phyloP scores from a whole-genome alignment of 2,113 vertebrate species.

The Rhinogobius similis region DNA sequence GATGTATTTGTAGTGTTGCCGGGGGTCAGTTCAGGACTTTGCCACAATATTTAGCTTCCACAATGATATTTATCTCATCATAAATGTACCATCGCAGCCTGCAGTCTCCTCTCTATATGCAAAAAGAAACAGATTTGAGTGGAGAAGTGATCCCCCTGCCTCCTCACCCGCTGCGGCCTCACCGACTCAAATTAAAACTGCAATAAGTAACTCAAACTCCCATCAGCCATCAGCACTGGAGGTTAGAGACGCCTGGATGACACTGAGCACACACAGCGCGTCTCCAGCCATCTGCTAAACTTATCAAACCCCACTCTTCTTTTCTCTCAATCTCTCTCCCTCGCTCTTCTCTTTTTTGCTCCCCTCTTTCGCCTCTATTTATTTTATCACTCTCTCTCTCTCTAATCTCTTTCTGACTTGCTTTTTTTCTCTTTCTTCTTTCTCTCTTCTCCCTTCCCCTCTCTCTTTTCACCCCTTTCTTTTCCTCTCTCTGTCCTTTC shows the following conservation, averaged over 20 bases:
- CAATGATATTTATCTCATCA: not conserved
- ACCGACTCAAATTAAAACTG: constrained; percentile 40
- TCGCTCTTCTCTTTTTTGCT: not conserved
- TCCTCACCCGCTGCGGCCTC: constrained; percentile 21
- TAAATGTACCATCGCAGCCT: not conserved
- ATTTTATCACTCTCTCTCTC: no score
- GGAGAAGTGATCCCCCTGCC: constrained; percentile 10
- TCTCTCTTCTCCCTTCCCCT: no score
- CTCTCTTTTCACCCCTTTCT: no score
- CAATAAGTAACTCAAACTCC: constrained; percentile 37
- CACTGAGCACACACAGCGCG: constrained; percentile 11
- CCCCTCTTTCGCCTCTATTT: not conserved
- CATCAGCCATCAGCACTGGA: constrained; percentile 34
- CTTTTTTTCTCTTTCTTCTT: no score
- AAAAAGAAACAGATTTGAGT: constrained; percentile 6
- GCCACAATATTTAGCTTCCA: not conserved
- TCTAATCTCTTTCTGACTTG: not conserved
- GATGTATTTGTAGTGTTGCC: not conserved
- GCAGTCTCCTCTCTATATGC: not conserved
- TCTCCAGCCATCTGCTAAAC: constrained; percentile 74
- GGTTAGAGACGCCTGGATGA: constrained; percentile 18
- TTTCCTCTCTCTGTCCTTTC: no score
- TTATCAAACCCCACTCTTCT: constrained; percentile 55
- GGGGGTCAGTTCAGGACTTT: not conserved
- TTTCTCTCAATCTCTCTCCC: not conserved